Evolutionary conservation across 2,888 invertebrate genomes (phyloP).

Genomic region (Drosophila mimetica): DNA sequence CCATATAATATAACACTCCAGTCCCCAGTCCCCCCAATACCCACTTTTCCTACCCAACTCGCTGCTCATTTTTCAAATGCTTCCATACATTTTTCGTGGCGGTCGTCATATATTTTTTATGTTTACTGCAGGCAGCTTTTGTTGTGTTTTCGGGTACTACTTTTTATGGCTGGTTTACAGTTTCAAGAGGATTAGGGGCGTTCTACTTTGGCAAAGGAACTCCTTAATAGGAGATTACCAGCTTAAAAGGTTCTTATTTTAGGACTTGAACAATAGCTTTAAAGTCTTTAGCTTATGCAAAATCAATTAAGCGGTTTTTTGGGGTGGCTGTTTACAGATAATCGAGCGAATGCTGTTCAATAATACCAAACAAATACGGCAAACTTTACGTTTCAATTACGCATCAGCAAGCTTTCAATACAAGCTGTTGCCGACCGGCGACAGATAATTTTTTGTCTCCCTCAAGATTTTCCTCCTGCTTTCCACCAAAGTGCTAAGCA

Average conservation of each 20-base stretch:
- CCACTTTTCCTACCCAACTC: conserved; percentile 18
- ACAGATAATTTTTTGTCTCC: conserved; percentile 72
- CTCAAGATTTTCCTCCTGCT: conserved; percentile 16
- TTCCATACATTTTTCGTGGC: conserved; percentile 55
- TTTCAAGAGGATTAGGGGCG: conserved; percentile 65
- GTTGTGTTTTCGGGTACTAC: conserved; percentile 54
- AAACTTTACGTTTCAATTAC: conserved; percentile 81
- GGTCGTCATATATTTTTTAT: conserved; percentile 68
- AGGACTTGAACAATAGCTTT: too few species aligned
- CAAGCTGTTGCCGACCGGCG: conserved; percentile 74
- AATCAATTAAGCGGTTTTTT: conserved; percentile 29
- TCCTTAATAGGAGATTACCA: conserved; percentile 5
- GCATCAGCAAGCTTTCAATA: conserved; percentile 80
- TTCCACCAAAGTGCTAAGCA: conserved; percentile 39
- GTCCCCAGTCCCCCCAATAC: conserved; percentile 6
- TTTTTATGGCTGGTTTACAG: conserved; percentile 71
- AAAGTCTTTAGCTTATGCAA: background rate
- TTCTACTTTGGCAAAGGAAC: background rate
- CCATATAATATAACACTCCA: conserved; percentile 67
- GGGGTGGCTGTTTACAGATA: conserved; percentile 12
- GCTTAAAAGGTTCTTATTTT: background rate
- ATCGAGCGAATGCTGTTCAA: conserved; percentile 9
- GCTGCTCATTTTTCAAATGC: conserved; percentile 65
- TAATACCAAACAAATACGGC: conserved; percentile 37
- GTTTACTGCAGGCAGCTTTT: conserved; percentile 77